These are phyloP conservation scores for Coecobrya sp. DNA, from an alignment of 2,888 invertebrate species.

Conservation along the genomic window DNA sequence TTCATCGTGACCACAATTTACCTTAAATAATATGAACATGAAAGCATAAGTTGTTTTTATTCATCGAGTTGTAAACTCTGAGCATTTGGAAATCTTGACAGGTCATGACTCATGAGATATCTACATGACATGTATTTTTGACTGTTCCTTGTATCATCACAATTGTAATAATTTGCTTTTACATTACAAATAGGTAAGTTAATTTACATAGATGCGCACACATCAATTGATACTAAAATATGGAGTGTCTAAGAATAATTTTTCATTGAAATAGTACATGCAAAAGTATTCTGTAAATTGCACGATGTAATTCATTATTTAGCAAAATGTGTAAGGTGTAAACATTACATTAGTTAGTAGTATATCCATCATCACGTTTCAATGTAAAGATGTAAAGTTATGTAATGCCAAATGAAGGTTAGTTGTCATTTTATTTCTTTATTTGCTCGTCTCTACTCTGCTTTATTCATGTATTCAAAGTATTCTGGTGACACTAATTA, in stretches of 20 bases:
- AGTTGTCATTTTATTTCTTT: too few relatives aligned
- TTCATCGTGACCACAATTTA: slow-evolving; percentile 50
- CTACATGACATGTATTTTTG: slow-evolving; percentile 1
- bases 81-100: slow-evolving; percentile 51
- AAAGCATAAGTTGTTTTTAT: slow-evolving; percentile 3
- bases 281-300: too few relatives aligned
- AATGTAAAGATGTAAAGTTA: too few relatives aligned
- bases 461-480: too few relatives aligned
- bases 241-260: neutral
- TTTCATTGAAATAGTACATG: neutral
- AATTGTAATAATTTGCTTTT: slow-evolving; percentile 3
- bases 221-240: neutral
- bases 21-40: neutral
- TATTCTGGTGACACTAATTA: too few relatives aligned
- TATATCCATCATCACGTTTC: too few relatives aligned
- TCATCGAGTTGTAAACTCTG: neutral
- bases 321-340: too few relatives aligned
- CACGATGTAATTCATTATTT: too few relatives aligned
- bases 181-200: neutral
- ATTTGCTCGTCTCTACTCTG: too few relatives aligned
- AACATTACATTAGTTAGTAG: too few relatives aligned
- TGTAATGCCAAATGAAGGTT: too few relatives aligned
- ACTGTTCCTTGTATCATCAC: neutral
- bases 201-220: neutral
- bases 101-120: neutral